Evolutionary conservation across 2,888 invertebrate genomes (phyloP), one percentile per base, ranked within the genome.

Genomic region (Eilema caniola): DNA sequence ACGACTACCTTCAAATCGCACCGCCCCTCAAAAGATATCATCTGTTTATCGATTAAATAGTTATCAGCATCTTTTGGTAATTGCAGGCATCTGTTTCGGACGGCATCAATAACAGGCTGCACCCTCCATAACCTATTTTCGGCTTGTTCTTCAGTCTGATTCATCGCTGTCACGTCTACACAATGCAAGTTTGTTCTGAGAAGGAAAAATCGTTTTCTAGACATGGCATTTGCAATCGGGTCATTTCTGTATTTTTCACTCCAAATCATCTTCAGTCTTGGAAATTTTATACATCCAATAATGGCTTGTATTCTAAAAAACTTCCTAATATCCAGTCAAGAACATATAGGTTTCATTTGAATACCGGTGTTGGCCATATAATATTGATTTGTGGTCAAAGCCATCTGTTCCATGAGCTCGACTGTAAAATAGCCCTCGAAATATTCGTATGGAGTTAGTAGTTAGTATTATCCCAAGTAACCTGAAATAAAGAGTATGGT

Each of bases 91-190:
- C 28, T 67, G 28, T 78, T 76, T 64, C 83, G 69, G 12, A 85
- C 85, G 23, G 82, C 76, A 68, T 86, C 82, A n/a, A 86, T 78
- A 0, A 84, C 65, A 16, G 83, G 82, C 64, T 83, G 83, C 20
- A 85, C 76, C 7, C 59, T 12, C 66, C 66, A 59, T 41, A 69
- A 60, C 53, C 61, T 67, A 60, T 73, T 79, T 67, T 68, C 72
- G 23, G 72, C 69, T 62, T 77, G 66, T 57, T 74, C 67, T 53
- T 70, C 65, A 10, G 37, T 33, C n/a, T 75, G 69, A 62, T 67
- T 67, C 2, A 62, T 62, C 11, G 47, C 33, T 23, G 41, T 23
- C n/a, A 66, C 61, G 25, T 67, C 61, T 67, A 61, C 31, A 60
- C 47, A n/a, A 53, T 77, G 81, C 53, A 81, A 37, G 47, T 79